Percentiles rank a stretch among this genome's conserved stretches.
phyloP scores from a whole-genome alignment of 2,113 vertebrate genomes.

The Pheucticus melanocephalus region DNA sequence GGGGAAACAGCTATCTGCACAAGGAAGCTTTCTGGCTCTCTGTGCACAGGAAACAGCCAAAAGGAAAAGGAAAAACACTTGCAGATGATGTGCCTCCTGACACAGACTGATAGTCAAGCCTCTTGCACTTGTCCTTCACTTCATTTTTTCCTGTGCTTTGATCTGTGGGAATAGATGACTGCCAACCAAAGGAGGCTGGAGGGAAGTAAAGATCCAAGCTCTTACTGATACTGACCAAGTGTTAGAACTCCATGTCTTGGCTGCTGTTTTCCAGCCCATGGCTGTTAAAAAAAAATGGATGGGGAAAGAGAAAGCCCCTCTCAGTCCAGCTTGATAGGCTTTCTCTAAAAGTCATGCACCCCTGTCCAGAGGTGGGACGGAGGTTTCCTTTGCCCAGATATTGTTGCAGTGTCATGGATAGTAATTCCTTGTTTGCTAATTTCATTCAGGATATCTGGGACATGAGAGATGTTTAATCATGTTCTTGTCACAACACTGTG shows the following conservation, averaged over 20 bases:
- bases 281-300: not conserved
- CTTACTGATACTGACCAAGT: not conserved
- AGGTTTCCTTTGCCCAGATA: not conserved
- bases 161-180: not conserved
- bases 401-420: not conserved
- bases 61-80: slow-evolving; percentile 21
- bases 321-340: not conserved
- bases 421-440: not conserved
- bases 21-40: not conserved
- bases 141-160: not conserved
- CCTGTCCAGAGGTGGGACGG: not conserved
- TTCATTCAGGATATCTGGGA: not conserved
- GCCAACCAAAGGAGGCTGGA: not conserved
- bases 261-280: not conserved
- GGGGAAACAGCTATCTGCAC: slow-evolving; percentile 11
- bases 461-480: not conserved
- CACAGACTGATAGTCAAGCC: not conserved
- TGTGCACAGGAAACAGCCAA: not conserved
- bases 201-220: not conserved
- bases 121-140: not conserved
- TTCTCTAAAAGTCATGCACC: not conserved
- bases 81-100: not conserved
- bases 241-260: not conserved
- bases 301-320: not conserved
- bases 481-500: not conserved